phyloP scores from a whole-genome alignment of 2,113 vertebrate species.

The Tetrao urogallus region DNA sequence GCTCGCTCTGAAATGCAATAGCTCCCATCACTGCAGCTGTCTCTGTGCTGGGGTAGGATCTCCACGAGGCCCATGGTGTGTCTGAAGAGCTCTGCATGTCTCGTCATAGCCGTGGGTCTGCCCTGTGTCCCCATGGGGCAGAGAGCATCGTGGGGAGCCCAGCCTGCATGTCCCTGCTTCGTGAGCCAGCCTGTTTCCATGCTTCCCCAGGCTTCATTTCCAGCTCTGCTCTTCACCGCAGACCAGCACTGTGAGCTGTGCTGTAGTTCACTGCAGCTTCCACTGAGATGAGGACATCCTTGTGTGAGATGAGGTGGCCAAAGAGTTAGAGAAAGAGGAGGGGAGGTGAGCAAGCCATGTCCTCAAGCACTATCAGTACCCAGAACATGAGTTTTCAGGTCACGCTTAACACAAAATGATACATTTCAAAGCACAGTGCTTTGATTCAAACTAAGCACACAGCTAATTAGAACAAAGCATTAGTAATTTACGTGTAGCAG shows the following conservation, averaged over 20 bases:
- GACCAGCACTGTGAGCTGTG: neutral
- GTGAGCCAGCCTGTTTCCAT: neutral
- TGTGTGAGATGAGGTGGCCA: too few relatives aligned
- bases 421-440: neutral
- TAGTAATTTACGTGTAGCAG: neutral
- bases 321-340: neutral
- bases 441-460: neutral
- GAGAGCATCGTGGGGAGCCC: fast-evolving
- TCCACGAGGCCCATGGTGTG: fast-evolving
- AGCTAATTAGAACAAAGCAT: neutral
- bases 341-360: neutral
- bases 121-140: fast-evolving
- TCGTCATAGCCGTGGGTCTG: neutral
- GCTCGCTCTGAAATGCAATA: fast-evolving
- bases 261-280: too few relatives aligned
- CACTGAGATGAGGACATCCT: fast-evolving
- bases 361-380: neutral
- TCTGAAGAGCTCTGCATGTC: neutral
- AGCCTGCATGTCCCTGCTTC: neutral
- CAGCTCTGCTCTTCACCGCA: neutral
- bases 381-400: neutral
- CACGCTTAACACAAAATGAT: neutral
- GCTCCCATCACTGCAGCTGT: neutral
- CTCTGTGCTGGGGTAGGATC: neutral
- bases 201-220: neutral